phyloP scores from a whole-genome alignment of 2,797 vertebrate species.

The Agapornis canus region DNA sequence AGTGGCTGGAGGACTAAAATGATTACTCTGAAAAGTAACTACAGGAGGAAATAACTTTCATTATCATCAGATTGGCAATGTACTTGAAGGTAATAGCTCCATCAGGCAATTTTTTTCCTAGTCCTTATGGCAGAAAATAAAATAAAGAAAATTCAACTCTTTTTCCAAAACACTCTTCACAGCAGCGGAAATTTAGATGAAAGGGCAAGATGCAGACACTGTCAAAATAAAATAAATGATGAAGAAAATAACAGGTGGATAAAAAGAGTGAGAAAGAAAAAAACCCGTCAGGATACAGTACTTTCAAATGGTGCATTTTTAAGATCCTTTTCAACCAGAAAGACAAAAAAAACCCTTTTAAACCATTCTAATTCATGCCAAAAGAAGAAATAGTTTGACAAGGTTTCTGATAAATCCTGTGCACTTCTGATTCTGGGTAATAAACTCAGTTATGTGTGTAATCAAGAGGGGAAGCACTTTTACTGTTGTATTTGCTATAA shows the following conservation, averaged over 20 bases:
- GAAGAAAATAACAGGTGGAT: constrained; percentile 6
- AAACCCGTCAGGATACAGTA: not conserved
- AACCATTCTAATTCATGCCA: not conserved
- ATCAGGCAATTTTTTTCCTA: constrained; percentile 41
- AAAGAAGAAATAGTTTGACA: not conserved
- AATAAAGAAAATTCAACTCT: not conserved
- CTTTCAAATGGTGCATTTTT: not conserved
- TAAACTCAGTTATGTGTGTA: not conserved
- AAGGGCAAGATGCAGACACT: not conserved
- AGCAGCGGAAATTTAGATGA: not conserved
- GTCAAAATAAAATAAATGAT: constrained; percentile 21
- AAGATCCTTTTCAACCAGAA: not conserved
- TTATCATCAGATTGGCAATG: constrained; percentile 65
- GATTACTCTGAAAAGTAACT: constrained; percentile 59
- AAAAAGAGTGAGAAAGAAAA: not conserved
- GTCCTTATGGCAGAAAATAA: constrained; percentile 25
- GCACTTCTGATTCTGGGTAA: not conserved
- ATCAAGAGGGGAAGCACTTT: not conserved
- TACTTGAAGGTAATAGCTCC: constrained; percentile 58
- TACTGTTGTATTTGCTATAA: not conserved
- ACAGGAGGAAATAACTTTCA: constrained; percentile 67
- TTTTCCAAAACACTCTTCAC: constrained; percentile 27
- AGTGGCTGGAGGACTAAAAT: constrained; percentile 38
- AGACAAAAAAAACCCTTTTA: not conserved
- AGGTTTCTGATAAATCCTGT: not conserved